A percentile compares a stretch with the other conserved stretches of the same genome.
These are phyloP conservation scores for Clepsis dumicolana DNA, from an alignment of 2,888 invertebrate genomes.

Conservation along the genomic window DNA sequence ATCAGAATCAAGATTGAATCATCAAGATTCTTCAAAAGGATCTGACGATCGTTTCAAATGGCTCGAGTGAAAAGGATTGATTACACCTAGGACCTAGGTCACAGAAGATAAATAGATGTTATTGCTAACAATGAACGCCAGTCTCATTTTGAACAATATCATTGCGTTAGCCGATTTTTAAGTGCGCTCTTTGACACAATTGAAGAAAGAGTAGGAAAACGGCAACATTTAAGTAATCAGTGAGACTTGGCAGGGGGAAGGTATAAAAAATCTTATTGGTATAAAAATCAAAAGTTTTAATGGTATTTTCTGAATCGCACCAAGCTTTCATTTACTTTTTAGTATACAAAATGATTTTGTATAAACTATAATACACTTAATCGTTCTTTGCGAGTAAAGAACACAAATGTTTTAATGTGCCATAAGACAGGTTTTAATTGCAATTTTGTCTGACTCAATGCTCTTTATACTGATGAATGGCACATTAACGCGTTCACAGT, in stretches of 20 bases:
- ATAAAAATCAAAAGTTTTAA: conserved; percentile 87
- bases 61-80: no score
- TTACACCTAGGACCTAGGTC: background rate
- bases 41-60: no score
- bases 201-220: background rate
- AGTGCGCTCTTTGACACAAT: background rate
- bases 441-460: conserved; percentile 83
- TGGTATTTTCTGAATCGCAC: conserved; percentile 87
- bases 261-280: conserved; percentile 78
- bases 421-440: conserved; percentile 71
- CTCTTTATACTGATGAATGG: conserved; percentile 70
- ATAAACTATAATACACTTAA: conserved; percentile 81
- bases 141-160: background rate
- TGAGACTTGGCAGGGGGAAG: conserved; percentile 44
- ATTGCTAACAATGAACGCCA: no score
- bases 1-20: no score
- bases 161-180: background rate
- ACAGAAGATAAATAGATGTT: background rate
- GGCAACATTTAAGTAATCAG: background rate
- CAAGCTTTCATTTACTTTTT: conserved; percentile 86
- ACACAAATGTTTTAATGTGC: conserved; percentile 72
- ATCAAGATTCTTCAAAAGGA: no score
- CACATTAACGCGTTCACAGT: conserved; percentile 66
- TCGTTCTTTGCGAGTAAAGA: conserved; percentile 70
- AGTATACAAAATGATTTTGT: conserved; percentile 85